These are phyloP conservation scores for Hypotaenidia philippensis DNA, from an alignment of 2,797 vertebrate species.

Conservation along the genomic window DNA sequence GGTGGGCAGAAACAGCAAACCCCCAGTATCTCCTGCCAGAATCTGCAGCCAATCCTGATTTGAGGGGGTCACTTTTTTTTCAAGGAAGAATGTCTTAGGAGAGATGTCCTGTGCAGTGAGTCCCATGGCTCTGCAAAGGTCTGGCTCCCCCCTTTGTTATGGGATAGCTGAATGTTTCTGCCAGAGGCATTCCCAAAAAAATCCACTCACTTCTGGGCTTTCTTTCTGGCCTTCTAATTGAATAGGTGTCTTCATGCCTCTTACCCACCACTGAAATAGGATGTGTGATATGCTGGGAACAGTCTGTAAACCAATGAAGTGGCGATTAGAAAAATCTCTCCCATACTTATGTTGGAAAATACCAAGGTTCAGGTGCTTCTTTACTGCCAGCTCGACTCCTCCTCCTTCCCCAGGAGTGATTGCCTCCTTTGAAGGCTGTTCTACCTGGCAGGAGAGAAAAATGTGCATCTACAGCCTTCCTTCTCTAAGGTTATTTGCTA, in stretches of 20 bases:
- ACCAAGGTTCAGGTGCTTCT: neutral
- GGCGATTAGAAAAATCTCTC: neutral
- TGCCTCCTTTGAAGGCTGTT: neutral
- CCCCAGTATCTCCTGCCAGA: neutral
- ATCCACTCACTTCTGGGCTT: neutral
- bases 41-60: neutral
- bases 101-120: neutral
- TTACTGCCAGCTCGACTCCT: neutral
- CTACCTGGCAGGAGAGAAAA: neutral
- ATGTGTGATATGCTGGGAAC: fast-evolving
- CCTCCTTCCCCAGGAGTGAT: neutral
- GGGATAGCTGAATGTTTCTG: neutral
- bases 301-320: neutral
- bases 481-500: neutral
- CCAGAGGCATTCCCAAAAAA: neutral
- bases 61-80: fast-evolving
- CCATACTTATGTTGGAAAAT: fast-evolving
- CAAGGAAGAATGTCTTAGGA: neutral
- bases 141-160: neutral
- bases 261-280: neutral
- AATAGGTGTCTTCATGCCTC: neutral
- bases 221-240: neutral
- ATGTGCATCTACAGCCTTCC: neutral
- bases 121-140: neutral
- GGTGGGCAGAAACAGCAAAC: neutral